Conservation (phyloP, 2,113 vertebrate species). For the Elaphurus davidianus region DNA sequence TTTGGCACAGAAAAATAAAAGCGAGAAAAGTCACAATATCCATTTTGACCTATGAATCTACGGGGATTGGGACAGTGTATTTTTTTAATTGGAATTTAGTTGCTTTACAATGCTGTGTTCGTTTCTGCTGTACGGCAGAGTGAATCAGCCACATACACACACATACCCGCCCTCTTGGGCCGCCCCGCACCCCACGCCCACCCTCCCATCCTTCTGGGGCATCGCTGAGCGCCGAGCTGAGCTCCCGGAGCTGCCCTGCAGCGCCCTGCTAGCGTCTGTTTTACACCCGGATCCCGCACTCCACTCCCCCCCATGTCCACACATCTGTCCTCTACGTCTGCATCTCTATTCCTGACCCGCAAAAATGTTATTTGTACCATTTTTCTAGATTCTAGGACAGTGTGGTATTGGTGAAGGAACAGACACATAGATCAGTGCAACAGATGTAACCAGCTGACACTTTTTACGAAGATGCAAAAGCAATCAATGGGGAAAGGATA, state of each 20-base stretch:
- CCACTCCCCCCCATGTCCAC: fast-evolving
- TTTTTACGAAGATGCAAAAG: neutral
- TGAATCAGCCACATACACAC: neutral
- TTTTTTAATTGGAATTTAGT: neutral
- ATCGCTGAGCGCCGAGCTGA: neutral
- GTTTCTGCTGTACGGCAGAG: neutral
- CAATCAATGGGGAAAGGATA: neutral
- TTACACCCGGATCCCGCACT: fast-evolving
- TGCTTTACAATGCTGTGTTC: neutral
- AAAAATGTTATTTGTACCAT: neutral
- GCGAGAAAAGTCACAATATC: neutral
- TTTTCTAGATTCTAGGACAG: neutral
- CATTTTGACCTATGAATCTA: neutral
- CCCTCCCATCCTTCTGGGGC: neutral
- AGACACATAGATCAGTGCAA: neutral
- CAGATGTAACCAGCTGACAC: fast-evolving
- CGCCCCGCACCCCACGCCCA: fast-evolving
- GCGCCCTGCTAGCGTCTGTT: neutral
- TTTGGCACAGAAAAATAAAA: neutral
- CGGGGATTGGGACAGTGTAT: neutral
- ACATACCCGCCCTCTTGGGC: fast-evolving
- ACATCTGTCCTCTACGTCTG: neutral
- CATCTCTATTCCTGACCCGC: neutral
- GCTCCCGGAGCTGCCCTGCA: fast-evolving
- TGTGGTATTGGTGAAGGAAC: fast-evolving